A percentile compares a stretch with the other conserved stretches of the same genome.
These are phyloP conservation scores for Melanaphis sacchari DNA, from an alignment of 1,140 invertebrate species.

Conservation along the genomic window DNA sequence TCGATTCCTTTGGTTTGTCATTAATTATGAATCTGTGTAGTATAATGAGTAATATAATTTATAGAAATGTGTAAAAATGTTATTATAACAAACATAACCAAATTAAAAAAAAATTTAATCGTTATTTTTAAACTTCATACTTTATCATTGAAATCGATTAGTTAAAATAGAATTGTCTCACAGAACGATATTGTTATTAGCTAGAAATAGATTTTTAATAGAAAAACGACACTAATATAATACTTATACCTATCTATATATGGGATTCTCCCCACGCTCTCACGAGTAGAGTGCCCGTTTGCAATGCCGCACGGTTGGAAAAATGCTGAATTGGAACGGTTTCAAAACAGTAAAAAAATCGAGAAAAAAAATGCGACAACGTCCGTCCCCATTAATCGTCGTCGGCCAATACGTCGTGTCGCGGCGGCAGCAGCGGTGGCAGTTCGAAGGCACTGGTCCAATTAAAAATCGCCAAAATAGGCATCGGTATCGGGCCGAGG, in stretches of 20 bases:
- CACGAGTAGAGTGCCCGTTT: background rate
- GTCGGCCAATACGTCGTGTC: background rate
- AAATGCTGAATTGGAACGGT: background rate
- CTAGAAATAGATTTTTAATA: background rate
- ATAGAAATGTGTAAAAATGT: background rate
- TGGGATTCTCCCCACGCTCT: no score
- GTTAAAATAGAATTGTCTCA: background rate
- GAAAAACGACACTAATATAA: background rate
- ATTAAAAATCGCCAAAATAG: slow-evolving; percentile 43
- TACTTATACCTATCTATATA: background rate
- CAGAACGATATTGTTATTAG: background rate
- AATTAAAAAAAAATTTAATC: no score
- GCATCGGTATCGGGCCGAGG: no score
- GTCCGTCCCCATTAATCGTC: background rate
- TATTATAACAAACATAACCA: background rate
- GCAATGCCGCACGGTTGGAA: background rate
- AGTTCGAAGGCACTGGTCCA: slow-evolving; percentile 28
- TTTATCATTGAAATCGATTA: background rate
- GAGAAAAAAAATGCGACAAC: background rate
- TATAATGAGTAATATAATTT: background rate
- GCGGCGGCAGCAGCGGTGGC: background rate
- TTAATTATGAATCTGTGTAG: background rate
- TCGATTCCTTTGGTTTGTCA: background rate
- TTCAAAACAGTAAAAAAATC: slow-evolving; percentile 12
- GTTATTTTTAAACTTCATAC: background rate